Evolutionary conservation across 2,113 vertebrate genomes (phyloP).

Genomic region (Hydrolagus affinis): DNA sequence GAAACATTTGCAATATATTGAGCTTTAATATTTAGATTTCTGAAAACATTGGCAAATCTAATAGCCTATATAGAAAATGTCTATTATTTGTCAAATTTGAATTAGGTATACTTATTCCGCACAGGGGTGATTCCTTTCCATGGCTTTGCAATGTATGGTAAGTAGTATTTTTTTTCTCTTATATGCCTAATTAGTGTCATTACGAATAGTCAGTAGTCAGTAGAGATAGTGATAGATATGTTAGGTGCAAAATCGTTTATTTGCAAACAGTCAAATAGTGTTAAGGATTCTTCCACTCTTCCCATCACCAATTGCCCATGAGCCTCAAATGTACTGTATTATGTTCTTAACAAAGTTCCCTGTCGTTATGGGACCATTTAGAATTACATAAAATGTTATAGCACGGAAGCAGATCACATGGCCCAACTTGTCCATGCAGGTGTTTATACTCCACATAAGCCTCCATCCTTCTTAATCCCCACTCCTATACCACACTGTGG

Average conservation of each 20-base stretch:
- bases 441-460: too few relatives aligned
- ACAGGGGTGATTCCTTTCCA: slow-evolving; percentile 94
- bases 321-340: background rate
- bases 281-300: background rate
- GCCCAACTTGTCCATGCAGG: too few relatives aligned
- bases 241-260: background rate
- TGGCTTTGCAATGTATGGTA: slow-evolving; percentile 98
- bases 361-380: background rate
- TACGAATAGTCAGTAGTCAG: background rate
- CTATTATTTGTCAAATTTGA: slow-evolving; percentile 5
- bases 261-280: background rate
- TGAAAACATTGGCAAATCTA: background rate
- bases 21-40: background rate
- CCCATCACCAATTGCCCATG: too few relatives aligned
- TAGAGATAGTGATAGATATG: background rate
- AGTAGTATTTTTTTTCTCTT: slow-evolving; percentile 46
- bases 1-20: background rate
- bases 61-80: background rate
- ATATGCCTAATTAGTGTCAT: background rate
- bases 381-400: background rate
- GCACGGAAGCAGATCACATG: too few relatives aligned
- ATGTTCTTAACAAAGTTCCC: background rate
- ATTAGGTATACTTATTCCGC: background rate
- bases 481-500: too few relatives aligned
- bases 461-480: too few relatives aligned